Evolutionary conservation across 2,797 vertebrate genomes (phyloP), one percentile per base, ranked within the genome.

Genomic region (Adrianichthys oophorus): DNA sequence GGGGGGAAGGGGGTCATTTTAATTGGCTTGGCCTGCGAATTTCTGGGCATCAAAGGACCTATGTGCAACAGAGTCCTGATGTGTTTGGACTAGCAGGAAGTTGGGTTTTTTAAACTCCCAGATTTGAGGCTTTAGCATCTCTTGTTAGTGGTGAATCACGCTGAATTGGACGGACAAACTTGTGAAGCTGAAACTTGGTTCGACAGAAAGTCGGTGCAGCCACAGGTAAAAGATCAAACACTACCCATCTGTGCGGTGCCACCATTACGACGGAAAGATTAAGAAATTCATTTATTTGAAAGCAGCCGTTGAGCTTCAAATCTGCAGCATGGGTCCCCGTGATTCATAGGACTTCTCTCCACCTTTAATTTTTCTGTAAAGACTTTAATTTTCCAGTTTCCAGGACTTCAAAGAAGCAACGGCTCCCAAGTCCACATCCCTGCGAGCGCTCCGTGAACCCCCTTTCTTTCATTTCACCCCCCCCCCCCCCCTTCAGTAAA

Each of bases 381-480:
- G 87, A 90, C 85, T 87, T 89, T 88, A 85, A 92, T 92, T 91
- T 91, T 85, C 85, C 75, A 85, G 79, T 86, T 83, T 80, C 70
- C 48, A 67, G 58, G 78, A 89, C 88, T 91, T 91, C 87, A 92
- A 92, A 91, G 89, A 77, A 72, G 69, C 21, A 60, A 76, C 62
- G 64, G 82, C 82, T 88, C 68, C 37, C 79, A 10, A 83, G 87
- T 89, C 87, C 84, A 87, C 81, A 87, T 88, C 87, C 86, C 89
- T 91, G 74, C 68, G 42, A 90, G 87, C 88, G 41, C 78, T 89
- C 71, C 7, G 42, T n/a, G 79, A 82, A 85, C 85, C 85, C 82
- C 74, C 81, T 70, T 85, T 88, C 85, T 89, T 85, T 89, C 84
- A 85, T 89, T 91, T 8, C 29, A 7, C 29, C 6, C 29, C 29